A percentile compares a stretch with the other conserved stretches of the same genome.
Conservation (phyloP, 2,113 vertebrate species). For the Chaenogobius annularis region DNA sequence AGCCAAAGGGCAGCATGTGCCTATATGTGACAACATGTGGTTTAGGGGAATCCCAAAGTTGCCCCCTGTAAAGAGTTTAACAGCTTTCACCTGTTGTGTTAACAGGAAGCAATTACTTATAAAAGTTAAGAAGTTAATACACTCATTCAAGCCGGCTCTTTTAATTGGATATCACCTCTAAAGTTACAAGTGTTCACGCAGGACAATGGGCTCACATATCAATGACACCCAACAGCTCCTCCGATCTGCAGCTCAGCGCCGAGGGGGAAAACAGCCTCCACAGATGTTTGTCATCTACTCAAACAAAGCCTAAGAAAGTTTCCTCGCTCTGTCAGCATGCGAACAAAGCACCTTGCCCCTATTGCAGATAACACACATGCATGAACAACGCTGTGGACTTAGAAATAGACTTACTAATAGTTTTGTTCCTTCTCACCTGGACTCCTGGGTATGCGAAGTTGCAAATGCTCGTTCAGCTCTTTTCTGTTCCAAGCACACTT, state of each 20-base stretch:
- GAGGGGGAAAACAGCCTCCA: conserved; percentile 37
- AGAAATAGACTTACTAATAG: conserved; percentile 35
- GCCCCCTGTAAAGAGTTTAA: conserved; percentile 51
- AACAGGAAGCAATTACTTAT: conserved; percentile 69
- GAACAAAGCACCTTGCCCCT: conserved; percentile 57
- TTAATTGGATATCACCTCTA: conserved; percentile 63
- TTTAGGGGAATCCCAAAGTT: conserved; percentile 25
- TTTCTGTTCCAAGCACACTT: conserved; percentile 63
- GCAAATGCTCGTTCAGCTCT: conserved; percentile 60
- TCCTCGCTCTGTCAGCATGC: conserved; percentile 42
- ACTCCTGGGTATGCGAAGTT: conserved; percentile 57
- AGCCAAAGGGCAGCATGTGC: conserved; percentile 3
- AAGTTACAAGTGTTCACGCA: conserved; percentile 62
- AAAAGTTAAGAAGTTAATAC: conserved; percentile 62
- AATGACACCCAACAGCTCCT: conserved; percentile 34
- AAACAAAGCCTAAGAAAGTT: conserved; percentile 64
- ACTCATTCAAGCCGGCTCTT: conserved; percentile 53
- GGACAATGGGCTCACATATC: conserved; percentile 60
- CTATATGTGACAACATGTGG: conserved; percentile 15
- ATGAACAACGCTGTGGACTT: conserved; percentile 39
- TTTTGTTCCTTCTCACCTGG: conserved; percentile 71
- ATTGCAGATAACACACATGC: conserved; percentile 35
- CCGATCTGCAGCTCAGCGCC: conserved; percentile 22
- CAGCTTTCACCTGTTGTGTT: conserved; percentile 62
- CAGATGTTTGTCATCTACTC: conserved; percentile 70